Base-by-base conservation (phyloP, 2,888 invertebrate species). In the Scaptomyza reducta region DNA sequence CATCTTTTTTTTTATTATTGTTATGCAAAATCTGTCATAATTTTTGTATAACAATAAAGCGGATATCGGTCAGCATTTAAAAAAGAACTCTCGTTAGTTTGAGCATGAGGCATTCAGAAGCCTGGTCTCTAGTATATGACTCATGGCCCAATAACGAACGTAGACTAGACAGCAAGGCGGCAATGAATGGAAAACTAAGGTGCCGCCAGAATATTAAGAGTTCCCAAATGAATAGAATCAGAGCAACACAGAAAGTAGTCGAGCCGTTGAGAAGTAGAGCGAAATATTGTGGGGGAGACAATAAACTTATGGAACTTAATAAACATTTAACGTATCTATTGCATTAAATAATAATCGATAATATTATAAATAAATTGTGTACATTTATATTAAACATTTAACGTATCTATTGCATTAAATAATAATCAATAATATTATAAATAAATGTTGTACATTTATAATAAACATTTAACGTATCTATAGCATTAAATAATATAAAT, bases 21-120 rank as follows among this genome's bases (percentile, higher is more conserved):
- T 41, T 38, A 38, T 62, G 70, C 74, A 51, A 62, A 79, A 79
- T 77, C 79, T 65, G 72, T 42, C 60, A 51, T 54, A 71, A n/a
- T n/a, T 84, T 85, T 85, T 77, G 89, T 87, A 85, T 85, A 77
- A 85, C 87, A 88, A 88, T 87, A 70, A 63, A 58, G 61, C 89
- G 79, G 85, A 88, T 87, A 88, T 84, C 78, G 88, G 87, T 74
- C 77, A 76, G 49, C 42, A 62, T 55, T 47, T 66, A 77, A 69
- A 64, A 33, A 33, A 16, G 16, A 58, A 58, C n/a, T 41, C 38
- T 77, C 55, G 70, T 68, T 68, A 72, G 56, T 31, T 55, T 41
- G 53, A 18, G 22, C 6, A 10, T 42, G 41, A 25, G 31, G 14
- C 51, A 63, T 58, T 58, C 44, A 72, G 47, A 58, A 72, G 54